phyloP scores from a whole-genome alignment of 2,888 invertebrate genomes.

The Acrobeloides nanus region DNA sequence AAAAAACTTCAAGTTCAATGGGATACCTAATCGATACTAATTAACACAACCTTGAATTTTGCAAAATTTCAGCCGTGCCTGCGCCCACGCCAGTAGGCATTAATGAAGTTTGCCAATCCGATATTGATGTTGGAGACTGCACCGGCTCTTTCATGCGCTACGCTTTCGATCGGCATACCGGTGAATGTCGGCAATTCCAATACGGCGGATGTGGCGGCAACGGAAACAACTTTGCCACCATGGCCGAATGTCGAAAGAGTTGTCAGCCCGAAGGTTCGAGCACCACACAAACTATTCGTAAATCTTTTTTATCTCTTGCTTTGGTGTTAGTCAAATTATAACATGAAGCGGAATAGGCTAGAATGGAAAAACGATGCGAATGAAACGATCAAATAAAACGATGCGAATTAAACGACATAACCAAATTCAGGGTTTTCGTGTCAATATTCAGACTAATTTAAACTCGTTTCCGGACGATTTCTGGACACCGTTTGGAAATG shows the following conservation, averaged over 20 bases:
- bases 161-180: conserved; percentile 50
- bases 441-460: too few species aligned
- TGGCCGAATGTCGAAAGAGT: conserved; percentile 40
- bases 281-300: too few species aligned
- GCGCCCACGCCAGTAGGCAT: conserved; percentile 11
- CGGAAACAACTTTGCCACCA: conserved; percentile 48
- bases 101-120: conserved; percentile 31
- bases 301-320: conserved; percentile 1
- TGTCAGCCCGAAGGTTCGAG: conserved; percentile 28
- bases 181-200: conserved; percentile 43
- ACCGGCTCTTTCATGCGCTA: conserved; percentile 49
- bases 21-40: neutral
- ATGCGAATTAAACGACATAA: too few species aligned
- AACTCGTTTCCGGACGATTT: too few species aligned
- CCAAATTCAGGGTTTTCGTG: too few species aligned
- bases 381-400: too few species aligned
- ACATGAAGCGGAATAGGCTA: too few species aligned
- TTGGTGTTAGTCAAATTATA: too few species aligned
- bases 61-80: conserved; percentile 2
- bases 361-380: too few species aligned
- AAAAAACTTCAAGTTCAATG: neutral
- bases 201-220: conserved; percentile 52
- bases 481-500: too few species aligned
- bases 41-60: too few species aligned
- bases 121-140: conserved; percentile 51